phyloP scores from a whole-genome alignment of 2,797 vertebrate species.

The Monodelphis domestica region DNA sequence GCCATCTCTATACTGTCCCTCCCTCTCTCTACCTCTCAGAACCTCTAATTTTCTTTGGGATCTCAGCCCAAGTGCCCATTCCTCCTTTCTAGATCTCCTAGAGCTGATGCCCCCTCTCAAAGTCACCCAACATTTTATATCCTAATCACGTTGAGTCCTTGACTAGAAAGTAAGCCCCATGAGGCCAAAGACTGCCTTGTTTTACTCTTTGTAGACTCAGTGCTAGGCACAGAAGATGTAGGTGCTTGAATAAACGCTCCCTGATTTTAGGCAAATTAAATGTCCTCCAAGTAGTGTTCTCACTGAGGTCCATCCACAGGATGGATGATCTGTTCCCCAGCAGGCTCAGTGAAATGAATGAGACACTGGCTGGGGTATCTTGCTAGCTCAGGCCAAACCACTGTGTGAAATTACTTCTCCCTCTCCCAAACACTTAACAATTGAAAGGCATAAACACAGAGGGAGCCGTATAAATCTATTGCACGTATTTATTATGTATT shows the following conservation, averaged over 20 bases:
- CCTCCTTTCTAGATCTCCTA: background rate
- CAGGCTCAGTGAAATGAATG: background rate
- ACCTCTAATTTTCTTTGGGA: background rate
- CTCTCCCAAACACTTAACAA: background rate
- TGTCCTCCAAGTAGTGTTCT: background rate
- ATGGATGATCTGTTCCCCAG: background rate
- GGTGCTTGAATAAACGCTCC: background rate
- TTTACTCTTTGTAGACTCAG: background rate
- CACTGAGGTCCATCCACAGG: background rate
- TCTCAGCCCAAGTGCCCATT: background rate
- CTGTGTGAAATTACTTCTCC: background rate
- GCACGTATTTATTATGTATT: background rate
- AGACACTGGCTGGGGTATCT: background rate
- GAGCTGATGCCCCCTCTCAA: background rate
- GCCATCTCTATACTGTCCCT: background rate
- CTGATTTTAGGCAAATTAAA: background rate
- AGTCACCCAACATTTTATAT: background rate
- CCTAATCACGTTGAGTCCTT: background rate
- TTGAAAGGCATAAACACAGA: constrained; percentile 13
- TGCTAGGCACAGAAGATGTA: background rate
- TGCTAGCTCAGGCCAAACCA: background rate
- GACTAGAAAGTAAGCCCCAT: background rate
- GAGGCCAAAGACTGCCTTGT: background rate
- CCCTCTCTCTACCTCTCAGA: background rate
- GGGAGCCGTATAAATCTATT: constrained; percentile 12